Evolutionary conservation across 2,888 invertebrate genomes (phyloP).

Genomic region (Panzeria rudis): DNA sequence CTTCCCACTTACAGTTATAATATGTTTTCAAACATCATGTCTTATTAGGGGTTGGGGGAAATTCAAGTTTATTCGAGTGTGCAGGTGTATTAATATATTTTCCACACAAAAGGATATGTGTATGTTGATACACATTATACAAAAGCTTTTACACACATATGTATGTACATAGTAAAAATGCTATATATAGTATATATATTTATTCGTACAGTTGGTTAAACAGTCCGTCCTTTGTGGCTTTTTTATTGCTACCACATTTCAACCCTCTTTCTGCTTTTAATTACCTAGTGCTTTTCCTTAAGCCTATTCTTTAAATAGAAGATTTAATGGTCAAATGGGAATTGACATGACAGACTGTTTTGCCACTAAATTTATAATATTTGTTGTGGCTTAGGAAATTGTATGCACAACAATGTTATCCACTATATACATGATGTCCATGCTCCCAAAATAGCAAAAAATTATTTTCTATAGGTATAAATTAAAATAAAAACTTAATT

Average conservation of each 20-base stretch:
- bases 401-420: too few relatives aligned
- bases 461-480: too few relatives aligned
- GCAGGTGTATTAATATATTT: conserved; percentile 9
- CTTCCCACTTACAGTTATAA: too few relatives aligned
- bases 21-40: conserved; percentile 8
- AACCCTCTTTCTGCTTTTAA: neutral
- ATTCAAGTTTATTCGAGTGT: conserved; percentile 22
- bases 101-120: neutral
- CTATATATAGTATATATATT: neutral
- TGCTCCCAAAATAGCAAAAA: too few relatives aligned
- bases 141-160: neutral
- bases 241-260: conserved; percentile 1
- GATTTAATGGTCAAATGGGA: conserved; percentile 21
- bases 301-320: neutral
- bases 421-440: too few relatives aligned
- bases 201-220: neutral
- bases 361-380: neutral
- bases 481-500: too few relatives aligned
- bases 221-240: conserved; percentile 14
- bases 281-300: neutral
- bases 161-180: neutral
- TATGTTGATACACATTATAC: neutral
- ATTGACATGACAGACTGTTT: neutral
- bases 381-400: neutral
- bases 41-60: neutral